phyloP scores from a whole-genome alignment of 2,888 invertebrate genomes.

The Seladonia tumulorum region DNA sequence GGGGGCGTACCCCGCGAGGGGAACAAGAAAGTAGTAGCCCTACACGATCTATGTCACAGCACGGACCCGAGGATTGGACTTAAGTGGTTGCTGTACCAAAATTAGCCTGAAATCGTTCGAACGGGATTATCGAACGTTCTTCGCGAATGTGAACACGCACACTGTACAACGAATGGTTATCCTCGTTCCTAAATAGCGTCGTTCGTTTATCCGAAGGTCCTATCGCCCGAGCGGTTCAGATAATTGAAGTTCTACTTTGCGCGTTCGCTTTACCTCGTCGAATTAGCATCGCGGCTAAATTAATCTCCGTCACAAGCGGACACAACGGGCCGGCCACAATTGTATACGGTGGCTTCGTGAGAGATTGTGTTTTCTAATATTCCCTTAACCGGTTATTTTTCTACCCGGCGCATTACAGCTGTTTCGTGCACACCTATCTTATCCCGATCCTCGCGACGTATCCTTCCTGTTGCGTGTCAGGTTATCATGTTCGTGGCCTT shows the following conservation, averaged over 20 bases:
- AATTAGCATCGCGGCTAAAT: slow-evolving; percentile 13
- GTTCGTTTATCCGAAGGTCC: background rate
- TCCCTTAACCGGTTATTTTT: slow-evolving; percentile 34
- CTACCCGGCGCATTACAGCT: slow-evolving; percentile 24
- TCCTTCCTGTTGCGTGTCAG: slow-evolving; percentile 64
- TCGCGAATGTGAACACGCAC: background rate
- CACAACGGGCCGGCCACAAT: background rate
- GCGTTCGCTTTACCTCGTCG: slow-evolving; percentile 2
- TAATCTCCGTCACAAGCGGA: background rate
- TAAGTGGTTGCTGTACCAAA: background rate
- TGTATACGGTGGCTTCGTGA: background rate
- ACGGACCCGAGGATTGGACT: no score
- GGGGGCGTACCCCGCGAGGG: no score
- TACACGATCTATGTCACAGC: no score
- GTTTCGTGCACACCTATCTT: slow-evolving; percentile 47
- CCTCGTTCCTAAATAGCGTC: background rate
- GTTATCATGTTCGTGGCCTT: slow-evolving; percentile 56
- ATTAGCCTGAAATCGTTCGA: background rate
- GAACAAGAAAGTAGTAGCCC: no score
- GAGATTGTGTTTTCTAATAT: slow-evolving; percentile 29
- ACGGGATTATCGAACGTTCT: background rate
- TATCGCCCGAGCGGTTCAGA: background rate
- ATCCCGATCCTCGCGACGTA: slow-evolving; percentile 52
- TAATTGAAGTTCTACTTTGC: slow-evolving; percentile 8
- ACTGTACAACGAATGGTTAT: background rate